Conservation (phyloP, 1,140 invertebrate species). For the Leptinotarsa texana region DNA sequence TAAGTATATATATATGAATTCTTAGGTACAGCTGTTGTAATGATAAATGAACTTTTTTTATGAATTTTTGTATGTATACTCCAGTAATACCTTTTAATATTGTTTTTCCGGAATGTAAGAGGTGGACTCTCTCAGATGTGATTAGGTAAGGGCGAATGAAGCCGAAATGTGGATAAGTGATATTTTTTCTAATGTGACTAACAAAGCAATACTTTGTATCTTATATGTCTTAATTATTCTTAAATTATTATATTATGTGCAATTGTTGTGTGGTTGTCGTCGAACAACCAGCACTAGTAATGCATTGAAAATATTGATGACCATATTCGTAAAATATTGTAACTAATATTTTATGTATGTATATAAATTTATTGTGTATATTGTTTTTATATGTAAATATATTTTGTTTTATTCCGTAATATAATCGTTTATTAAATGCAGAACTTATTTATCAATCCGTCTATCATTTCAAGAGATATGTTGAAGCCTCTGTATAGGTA, state of each 20-base stretch:
- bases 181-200: slow-evolving; percentile 70
- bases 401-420: slow-evolving; percentile 55
- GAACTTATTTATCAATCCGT: slow-evolving; percentile 40
- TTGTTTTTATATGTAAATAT: slow-evolving; percentile 57
- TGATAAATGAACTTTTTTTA: slow-evolving; percentile 50
- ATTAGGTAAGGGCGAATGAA: slow-evolving; percentile 33
- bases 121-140: slow-evolving; percentile 16
- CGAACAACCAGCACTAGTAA: slow-evolving; percentile 42
- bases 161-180: slow-evolving; percentile 60
- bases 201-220: slow-evolving; percentile 69
- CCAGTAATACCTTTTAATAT: slow-evolving; percentile 20
- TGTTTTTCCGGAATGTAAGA: slow-evolving; percentile 33
- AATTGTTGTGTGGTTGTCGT: slow-evolving; percentile 50
- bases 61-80: slow-evolving; percentile 35
- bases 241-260: slow-evolving; percentile 50
- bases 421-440: slow-evolving; percentile 55
- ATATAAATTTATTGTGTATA: slow-evolving; percentile 56
- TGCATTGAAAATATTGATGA: slow-evolving; percentile 43
- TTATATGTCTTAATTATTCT: slow-evolving; percentile 62
- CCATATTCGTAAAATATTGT: slow-evolving; percentile 46
- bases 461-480: not conserved
- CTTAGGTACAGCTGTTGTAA: slow-evolving; percentile 54
- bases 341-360: slow-evolving; percentile 52
- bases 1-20: slow-evolving; percentile 14
- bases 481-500: too few relatives aligned